phyloP scores from a whole-genome alignment of 2,888 invertebrate species.

The Chelonus formosanus region DNA sequence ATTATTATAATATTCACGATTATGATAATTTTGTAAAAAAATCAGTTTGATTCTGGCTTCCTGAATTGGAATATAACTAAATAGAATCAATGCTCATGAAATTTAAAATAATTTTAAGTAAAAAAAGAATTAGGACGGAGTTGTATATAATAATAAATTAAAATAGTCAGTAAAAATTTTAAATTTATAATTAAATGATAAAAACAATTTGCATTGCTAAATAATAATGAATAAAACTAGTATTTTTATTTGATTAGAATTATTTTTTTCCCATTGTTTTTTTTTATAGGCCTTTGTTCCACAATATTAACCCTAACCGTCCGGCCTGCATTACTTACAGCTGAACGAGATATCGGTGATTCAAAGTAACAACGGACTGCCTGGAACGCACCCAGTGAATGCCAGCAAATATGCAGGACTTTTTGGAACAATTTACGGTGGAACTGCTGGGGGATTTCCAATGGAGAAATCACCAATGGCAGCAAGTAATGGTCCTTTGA shows the following conservation, averaged over 20 bases:
- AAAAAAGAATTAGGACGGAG: too few species aligned
- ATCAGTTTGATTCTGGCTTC: too few species aligned
- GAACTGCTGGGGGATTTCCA: conserved; percentile 59
- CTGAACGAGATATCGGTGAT: conserved; percentile 84
- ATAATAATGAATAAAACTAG: neutral
- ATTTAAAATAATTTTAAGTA: too few species aligned
- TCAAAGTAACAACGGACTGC: conserved; percentile 77
- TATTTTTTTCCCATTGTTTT: neutral
- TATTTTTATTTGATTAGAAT: neutral
- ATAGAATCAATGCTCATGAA: too few species aligned
- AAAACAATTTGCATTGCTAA: neutral
- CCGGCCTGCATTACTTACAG: conserved; percentile 65
- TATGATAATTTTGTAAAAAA: too few species aligned
- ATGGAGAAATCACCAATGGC: conserved; percentile 67
- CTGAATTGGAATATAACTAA: too few species aligned
- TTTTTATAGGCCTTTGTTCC: conserved; percentile 40
- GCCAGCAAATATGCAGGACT: conserved; percentile 77
- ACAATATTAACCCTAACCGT: conserved; percentile 45
- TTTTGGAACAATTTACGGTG: conserved; percentile 76
- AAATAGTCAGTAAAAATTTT: conserved; percentile 5
- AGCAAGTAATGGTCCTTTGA: conserved; percentile 68
- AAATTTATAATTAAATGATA: neutral
- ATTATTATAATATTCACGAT: too few species aligned
- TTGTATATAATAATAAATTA: neutral
- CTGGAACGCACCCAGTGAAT: conserved; percentile 65